phyloP scores from a whole-genome alignment of 2,797 vertebrate genomes.

The Bradypus variegatus region DNA sequence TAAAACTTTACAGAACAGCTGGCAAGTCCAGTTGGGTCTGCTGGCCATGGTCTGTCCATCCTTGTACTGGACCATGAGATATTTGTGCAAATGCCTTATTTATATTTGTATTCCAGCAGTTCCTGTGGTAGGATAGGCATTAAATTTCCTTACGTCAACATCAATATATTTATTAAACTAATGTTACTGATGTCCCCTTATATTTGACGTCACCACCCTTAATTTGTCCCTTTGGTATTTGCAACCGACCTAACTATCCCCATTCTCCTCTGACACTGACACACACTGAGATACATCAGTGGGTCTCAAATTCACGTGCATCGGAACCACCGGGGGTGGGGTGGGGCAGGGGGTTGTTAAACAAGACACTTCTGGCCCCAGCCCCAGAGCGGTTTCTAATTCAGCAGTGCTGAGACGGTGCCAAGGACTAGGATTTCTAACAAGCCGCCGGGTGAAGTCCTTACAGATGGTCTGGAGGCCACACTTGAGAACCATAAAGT shows the following conservation, averaged over 20 bases:
- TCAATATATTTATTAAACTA: background rate
- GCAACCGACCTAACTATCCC: background rate
- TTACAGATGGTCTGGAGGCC: fast-evolving
- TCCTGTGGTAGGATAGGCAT: background rate
- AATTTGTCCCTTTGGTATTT: background rate
- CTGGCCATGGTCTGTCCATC: background rate
- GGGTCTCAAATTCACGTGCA: too few species aligned
- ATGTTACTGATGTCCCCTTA: background rate
- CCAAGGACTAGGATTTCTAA: background rate
- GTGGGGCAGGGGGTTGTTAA: fast-evolving
- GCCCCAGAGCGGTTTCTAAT: background rate
- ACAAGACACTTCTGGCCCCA: fast-evolving
- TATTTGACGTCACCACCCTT: too few species aligned
- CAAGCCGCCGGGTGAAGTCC: background rate
- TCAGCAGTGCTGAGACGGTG: background rate
- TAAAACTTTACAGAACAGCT: background rate
- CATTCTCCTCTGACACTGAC: background rate
- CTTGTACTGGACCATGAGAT: too few species aligned
- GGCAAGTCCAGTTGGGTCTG: background rate
- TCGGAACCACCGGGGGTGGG: background rate
- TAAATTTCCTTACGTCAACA: background rate
- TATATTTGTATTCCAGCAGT: background rate
- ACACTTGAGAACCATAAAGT: background rate
- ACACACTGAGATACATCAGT: fast-evolving
- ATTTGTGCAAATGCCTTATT: background rate